Evolutionary conservation across 2,888 invertebrate species (phyloP).

Genomic region (Tetranychus piercei): DNA sequence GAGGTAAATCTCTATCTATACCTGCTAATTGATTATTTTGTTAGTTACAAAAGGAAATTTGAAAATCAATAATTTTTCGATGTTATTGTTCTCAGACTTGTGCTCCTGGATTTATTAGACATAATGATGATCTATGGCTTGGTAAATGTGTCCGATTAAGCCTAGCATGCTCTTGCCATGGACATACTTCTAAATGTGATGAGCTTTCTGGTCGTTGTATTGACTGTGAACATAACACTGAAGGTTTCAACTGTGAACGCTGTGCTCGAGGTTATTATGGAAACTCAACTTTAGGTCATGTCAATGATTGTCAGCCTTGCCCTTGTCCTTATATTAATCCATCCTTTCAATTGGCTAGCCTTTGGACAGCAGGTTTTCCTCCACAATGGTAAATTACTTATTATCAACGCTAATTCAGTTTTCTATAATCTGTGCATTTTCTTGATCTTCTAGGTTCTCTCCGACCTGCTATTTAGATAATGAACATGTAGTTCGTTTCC

Average conservation of each 20-base stretch:
- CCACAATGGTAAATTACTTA: slow-evolving; percentile 8
- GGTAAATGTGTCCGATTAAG: slow-evolving; percentile 27
- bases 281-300: slow-evolving; percentile 37
- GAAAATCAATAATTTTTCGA: too few relatives aligned
- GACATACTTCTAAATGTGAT: slow-evolving; percentile 37
- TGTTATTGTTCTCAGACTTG: slow-evolving; percentile 36
- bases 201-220: slow-evolving; percentile 33
- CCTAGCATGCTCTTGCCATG: slow-evolving; percentile 34
- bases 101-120: slow-evolving; percentile 54
- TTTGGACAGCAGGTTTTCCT: slow-evolving; percentile 12
- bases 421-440: not conserved
- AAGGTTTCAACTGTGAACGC: slow-evolving; percentile 33
- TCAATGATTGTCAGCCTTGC: slow-evolving; percentile 38
- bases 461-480: slow-evolving; percentile 35
- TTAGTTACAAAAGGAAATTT: too few relatives aligned
- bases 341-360: slow-evolving; percentile 43
- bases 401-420: not conserved
- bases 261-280: slow-evolving; percentile 39
- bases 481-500: slow-evolving; percentile 37
- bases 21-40: not conserved
- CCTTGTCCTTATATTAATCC: slow-evolving; percentile 46
- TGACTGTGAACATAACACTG: slow-evolving; percentile 34
- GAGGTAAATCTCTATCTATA: slow-evolving; percentile 39
- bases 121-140: slow-evolving; percentile 1
- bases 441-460: slow-evolving; percentile 33